Base-by-base conservation (phyloP, 2,113 vertebrate genomes). In the Gallinago undulata region DNA sequence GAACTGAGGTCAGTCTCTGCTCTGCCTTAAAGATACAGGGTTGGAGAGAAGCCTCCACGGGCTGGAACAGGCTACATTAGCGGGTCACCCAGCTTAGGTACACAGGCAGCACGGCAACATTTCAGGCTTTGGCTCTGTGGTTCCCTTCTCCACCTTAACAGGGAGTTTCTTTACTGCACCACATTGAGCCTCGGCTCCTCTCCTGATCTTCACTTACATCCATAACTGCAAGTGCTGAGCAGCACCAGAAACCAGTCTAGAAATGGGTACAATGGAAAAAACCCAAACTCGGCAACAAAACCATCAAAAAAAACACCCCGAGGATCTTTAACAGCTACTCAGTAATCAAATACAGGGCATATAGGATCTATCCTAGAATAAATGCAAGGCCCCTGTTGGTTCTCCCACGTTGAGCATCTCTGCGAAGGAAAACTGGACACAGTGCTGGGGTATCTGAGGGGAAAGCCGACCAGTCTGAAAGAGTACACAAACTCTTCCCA, bases 151-250 rank as follows among this genome's bases (percentile, higher is more conserved):
- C 39, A 43, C 19, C 62, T 78, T 53, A 56, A 67, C 3, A 1
- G 35, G 62, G 35, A 70, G 35, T 63, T 91, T 89, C 57, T 51
- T 5, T 4, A 50, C 11, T 1, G 5, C 48, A 70, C 45, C 25
- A 47, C 1, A 0, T 4, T 31, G 51, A 3, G 0, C 30, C 60
- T 67, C 75, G 0, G 4, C 37, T 90, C 62, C n/a, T 31, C 50
- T 84, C 33, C 5, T 5, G 53, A 73, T 30, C 63, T 45, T 90
- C 43, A 11, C 30, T 45, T 47, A 24, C 14, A 59, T 33, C 19
- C n/a, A 7, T 50, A 43, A 73, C 45, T 19, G 13, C 35, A 68
- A 73, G 23, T 2, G 4, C 78, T 64, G 25, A 92, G 39, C 14
- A 9, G 66, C 66, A 76, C 14, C 25, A 94, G 43, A 87, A 83